A percentile compares a stretch with the other conserved stretches of the same genome.
phyloP scores from a whole-genome alignment of 2,888 invertebrate species.

The Hirtodrosophila trivittata region DNA sequence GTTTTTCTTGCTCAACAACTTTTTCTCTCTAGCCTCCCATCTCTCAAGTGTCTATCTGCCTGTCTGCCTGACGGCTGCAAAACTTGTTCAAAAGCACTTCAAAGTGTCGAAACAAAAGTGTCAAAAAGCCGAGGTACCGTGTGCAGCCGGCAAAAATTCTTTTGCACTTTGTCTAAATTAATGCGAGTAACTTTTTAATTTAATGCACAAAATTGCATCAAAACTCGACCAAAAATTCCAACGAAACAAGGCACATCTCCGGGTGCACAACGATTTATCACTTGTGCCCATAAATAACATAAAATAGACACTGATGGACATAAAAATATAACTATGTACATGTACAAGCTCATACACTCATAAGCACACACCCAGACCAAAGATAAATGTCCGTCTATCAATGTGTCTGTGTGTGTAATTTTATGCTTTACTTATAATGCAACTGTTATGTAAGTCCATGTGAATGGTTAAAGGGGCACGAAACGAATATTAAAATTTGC shows the following conservation, averaged over 20 bases:
- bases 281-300: slow-evolving; percentile 63
- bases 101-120: slow-evolving; percentile 79
- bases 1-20: slow-evolving; percentile 50
- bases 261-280: slow-evolving; percentile 60
- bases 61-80: slow-evolving; percentile 4
- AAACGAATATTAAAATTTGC: slow-evolving; percentile 73
- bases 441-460: slow-evolving; percentile 70
- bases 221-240: slow-evolving; percentile 37
- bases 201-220: slow-evolving; percentile 65
- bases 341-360: slow-evolving; percentile 39
- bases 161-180: slow-evolving; percentile 58
- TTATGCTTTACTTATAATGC: slow-evolving; percentile 65
- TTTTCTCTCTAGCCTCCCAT: slow-evolving; percentile 40
- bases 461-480: slow-evolving; percentile 50
- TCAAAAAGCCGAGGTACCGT: slow-evolving; percentile 63
- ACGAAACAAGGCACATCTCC: slow-evolving; percentile 1
- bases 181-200: slow-evolving; percentile 62
- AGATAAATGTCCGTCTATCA: slow-evolving; percentile 50
- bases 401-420: slow-evolving; percentile 4
- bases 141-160: slow-evolving; percentile 46
- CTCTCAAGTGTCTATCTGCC: slow-evolving; percentile 46
- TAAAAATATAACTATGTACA: slow-evolving; percentile 50
- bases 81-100: slow-evolving; percentile 67
- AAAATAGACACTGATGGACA: slow-evolving; percentile 56
- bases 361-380: slow-evolving; percentile 33